phyloP scores from a whole-genome alignment of 2,113 vertebrate species.

The Chunga burmeisteri region DNA sequence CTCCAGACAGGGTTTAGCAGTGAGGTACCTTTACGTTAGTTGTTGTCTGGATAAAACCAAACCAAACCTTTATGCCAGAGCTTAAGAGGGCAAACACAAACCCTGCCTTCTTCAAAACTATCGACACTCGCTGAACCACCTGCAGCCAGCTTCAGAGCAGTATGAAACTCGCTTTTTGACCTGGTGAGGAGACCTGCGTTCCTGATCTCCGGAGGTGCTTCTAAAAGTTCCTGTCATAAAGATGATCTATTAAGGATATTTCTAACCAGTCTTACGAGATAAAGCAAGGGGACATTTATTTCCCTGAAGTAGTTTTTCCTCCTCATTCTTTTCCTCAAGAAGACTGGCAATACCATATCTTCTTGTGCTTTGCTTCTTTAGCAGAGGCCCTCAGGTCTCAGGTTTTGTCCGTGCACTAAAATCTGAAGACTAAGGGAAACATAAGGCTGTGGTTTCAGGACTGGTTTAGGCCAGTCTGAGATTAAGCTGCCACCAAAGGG shows the following conservation, averaged over 20 bases:
- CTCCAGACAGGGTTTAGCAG: background rate
- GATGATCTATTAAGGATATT: background rate
- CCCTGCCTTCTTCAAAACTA: background rate
- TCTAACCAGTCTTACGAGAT: background rate
- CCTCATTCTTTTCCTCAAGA: background rate
- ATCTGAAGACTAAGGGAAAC: background rate
- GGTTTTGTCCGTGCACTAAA: background rate
- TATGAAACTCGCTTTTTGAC: background rate
- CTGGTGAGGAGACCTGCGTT: background rate
- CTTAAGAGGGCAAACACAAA: background rate
- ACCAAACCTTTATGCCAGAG: background rate
- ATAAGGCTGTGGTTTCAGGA: background rate
- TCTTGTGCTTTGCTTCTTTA: background rate
- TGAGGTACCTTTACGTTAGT: background rate
- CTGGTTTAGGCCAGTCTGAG: background rate
- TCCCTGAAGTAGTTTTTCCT: background rate
- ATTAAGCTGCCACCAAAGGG: background rate
- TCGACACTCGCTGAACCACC: accelerated
- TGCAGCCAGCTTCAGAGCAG: background rate
- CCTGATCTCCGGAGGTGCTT: background rate
- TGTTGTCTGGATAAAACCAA: background rate
- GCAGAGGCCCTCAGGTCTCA: background rate
- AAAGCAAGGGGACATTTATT: background rate
- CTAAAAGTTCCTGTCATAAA: background rate
- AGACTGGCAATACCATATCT: background rate